A percentile compares a stretch with the other conserved stretches of the same genome.
phyloP scores from a whole-genome alignment of 2,113 vertebrate species.

The Eubucco bourcierii region DNA sequence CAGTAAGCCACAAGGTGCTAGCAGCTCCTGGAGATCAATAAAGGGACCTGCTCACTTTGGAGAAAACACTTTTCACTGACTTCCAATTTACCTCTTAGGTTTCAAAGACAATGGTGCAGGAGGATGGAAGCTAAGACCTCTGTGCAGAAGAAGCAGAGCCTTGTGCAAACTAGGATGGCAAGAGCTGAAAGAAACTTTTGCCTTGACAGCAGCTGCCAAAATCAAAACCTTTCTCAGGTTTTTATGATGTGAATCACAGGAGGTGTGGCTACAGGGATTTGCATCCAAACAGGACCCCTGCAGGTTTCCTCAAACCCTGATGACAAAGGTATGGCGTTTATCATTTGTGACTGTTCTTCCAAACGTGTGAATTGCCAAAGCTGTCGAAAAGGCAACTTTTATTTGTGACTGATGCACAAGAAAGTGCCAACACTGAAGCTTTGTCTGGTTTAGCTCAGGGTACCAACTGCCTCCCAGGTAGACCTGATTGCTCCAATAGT shows the following conservation, averaged over 20 bases:
- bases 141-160: background rate
- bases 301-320: slow-evolving; percentile 48
- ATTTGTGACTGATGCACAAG: background rate
- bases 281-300: slow-evolving; percentile 46
- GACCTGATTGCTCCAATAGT: background rate
- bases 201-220: slow-evolving; percentile 36
- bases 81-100: background rate
- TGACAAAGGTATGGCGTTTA: slow-evolving; percentile 43
- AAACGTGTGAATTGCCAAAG: slow-evolving; percentile 8
- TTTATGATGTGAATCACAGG: slow-evolving; percentile 44
- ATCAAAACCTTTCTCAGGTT: slow-evolving; percentile 26
- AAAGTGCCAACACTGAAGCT: background rate
- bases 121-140: background rate
- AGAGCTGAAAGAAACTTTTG: slow-evolving; percentile 35
- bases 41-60: background rate
- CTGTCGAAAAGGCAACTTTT: background rate
- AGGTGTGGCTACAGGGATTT: slow-evolving; percentile 8
- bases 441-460: background rate
- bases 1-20: background rate
- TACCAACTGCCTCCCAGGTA: background rate
- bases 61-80: background rate
- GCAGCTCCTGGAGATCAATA: background rate
- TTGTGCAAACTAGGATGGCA: background rate
- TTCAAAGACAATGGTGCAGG: background rate
- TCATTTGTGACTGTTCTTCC: slow-evolving; percentile 16